Percentiles rank a stretch among this genome's conserved stretches.
These are phyloP conservation scores for Xenopus tropicalis DNA, from an alignment of 2,113 vertebrate species.

Conservation along the genomic window UCB_Xtro_10.0 CM004450.2:85849501-85850000, in stretches of 20 bases:
- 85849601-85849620: slow-evolving; percentile 69
- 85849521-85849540: slow-evolving; percentile 84
- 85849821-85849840: no score
- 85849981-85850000: no score
- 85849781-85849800: background rate
- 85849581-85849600: slow-evolving; percentile 98
- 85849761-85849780: slow-evolving; percentile 82
- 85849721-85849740: slow-evolving; percentile 67
- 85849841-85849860: background rate
- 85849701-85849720: slow-evolving; percentile 73
- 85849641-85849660: slow-evolving; percentile 80
- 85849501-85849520: slow-evolving; percentile 87
- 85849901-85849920: no score
- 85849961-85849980: no score
- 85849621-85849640: slow-evolving; percentile 85
- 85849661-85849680: slow-evolving; percentile 67
- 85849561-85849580: slow-evolving; percentile 87
- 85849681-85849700: slow-evolving; percentile 57
- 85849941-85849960: no score
- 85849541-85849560: slow-evolving; percentile 89
- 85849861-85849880: no score
- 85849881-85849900: no score
- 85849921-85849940: no score
- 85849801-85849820: no score
- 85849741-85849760: slow-evolving; percentile 73